Evolutionary conservation across 2,888 invertebrate species (phyloP).

Genomic region (Emesis furor): DNA sequence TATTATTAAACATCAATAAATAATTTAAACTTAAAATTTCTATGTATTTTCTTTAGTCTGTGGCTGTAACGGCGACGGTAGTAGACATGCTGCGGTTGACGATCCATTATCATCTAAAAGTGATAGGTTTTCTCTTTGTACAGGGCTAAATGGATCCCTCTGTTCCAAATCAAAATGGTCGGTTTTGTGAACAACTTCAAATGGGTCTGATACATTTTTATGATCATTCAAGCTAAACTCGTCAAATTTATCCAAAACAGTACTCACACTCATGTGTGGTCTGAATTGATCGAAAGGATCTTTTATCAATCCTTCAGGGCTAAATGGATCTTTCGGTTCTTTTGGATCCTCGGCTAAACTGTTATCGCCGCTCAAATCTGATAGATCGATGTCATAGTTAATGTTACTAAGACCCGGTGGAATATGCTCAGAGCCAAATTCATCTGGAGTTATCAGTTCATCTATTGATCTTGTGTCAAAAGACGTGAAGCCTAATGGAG

Average conservation of each 20-base stretch:
- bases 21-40: conserved; percentile 39
- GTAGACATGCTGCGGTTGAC: conserved; percentile 87
- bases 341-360: conserved; percentile 93
- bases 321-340: conserved; percentile 91
- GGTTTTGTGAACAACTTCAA: conserved; percentile 83
- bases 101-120: conserved; percentile 87
- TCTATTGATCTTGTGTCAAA: conserved; percentile 93
- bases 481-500: conserved; percentile 90
- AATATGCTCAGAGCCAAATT: conserved; percentile 89
- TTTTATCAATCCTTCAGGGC: conserved; percentile 87
- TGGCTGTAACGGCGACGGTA: conserved; percentile 93
- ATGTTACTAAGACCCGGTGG: conserved; percentile 93
- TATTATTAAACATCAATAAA: conserved; percentile 37
- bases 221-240: conserved; percentile 84
- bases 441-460: conserved; percentile 93
- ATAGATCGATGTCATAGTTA: conserved; percentile 95
- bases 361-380: conserved; percentile 95
- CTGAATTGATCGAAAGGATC: conserved; percentile 78
- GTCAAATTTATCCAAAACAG: conserved; percentile 83
- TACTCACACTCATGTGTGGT: conserved; percentile 71
- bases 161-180: conserved; percentile 35
- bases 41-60: conserved; percentile 80
- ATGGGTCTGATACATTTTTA: conserved; percentile 80
- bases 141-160: conserved; percentile 76
- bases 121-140: conserved; percentile 78